Percentiles rank a stretch among this genome's conserved stretches.
These are phyloP conservation scores for Mormyrops boulengeri DNA, from an alignment of 2,797 vertebrate genomes.

Conservation along the genomic window DNA sequence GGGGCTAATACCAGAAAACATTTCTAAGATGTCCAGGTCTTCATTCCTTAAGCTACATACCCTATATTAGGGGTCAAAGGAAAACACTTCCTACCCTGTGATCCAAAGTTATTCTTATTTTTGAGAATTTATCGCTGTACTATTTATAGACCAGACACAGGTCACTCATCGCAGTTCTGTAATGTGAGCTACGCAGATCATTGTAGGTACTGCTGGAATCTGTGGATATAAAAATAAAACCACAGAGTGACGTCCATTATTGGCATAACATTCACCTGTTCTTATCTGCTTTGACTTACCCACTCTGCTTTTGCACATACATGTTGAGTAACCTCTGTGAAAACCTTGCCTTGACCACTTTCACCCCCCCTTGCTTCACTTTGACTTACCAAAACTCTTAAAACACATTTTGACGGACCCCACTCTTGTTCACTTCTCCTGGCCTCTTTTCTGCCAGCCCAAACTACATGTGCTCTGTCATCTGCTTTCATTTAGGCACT, in stretches of 20 bases:
- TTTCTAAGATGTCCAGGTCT: background rate
- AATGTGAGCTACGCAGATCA: background rate
- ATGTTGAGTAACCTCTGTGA: background rate
- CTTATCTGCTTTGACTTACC: background rate
- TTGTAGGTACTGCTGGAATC: background rate
- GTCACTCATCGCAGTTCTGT: background rate
- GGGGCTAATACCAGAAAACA: background rate
- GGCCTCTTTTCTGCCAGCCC: background rate
- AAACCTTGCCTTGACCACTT: background rate
- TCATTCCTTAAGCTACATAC: background rate
- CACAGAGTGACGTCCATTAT: background rate
- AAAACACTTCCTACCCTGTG: background rate
- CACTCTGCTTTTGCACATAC: background rate
- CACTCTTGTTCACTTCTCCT: background rate
- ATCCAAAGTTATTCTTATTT: background rate
- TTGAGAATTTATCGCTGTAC: background rate
- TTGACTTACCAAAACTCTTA: background rate
- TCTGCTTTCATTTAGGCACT: background rate
- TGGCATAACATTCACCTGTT: background rate
- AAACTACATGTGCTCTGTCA: background rate
- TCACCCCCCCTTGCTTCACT: background rate
- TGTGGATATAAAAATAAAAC: constrained; percentile 4
- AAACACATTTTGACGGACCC: background rate
- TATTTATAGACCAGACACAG: background rate
- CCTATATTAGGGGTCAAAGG: background rate